phyloP scores from a whole-genome alignment of 2,797 vertebrate species.

The Anguilla marmorata region DNA sequence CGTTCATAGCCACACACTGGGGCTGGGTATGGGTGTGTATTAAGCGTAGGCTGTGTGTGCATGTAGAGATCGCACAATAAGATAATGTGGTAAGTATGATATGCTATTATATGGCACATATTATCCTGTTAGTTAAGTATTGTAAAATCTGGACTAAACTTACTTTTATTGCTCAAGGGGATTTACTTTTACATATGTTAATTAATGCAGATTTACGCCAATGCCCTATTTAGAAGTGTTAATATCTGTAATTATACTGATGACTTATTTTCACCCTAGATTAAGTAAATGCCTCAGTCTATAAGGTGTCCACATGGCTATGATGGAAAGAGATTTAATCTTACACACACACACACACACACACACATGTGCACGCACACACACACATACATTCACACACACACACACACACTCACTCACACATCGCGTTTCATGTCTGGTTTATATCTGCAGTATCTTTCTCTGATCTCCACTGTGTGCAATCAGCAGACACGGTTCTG shows the following conservation, averaged over 20 bases:
- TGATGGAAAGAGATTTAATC: slow-evolving; percentile 21
- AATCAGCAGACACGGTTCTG: not conserved
- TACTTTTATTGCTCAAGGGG: not conserved
- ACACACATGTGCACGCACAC: slow-evolving; percentile 19
- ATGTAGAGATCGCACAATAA: not conserved
- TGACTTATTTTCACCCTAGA: not conserved
- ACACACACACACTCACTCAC: not conserved
- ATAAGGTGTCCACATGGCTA: not conserved
- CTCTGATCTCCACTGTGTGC: not conserved
- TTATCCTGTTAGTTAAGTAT: not conserved
- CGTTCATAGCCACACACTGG: not conserved
- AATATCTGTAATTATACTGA: not conserved
- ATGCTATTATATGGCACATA: not conserved
- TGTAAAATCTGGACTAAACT: not conserved
- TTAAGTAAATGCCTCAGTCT: not conserved
- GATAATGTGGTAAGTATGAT: not conserved
- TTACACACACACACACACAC: not conserved
- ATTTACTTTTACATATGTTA: not conserved
- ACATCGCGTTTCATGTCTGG: not conserved
- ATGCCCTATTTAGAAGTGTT: not conserved
- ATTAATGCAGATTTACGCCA: not conserved
- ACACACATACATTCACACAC: not conserved
- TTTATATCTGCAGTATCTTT: not conserved
- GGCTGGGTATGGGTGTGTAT: not conserved
- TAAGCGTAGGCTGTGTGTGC: not conserved